Evolutionary conservation across 2,797 vertebrate species (phyloP), one percentile per base, ranked within the genome.

Genomic region (Malacoctenus gilli): DNA sequence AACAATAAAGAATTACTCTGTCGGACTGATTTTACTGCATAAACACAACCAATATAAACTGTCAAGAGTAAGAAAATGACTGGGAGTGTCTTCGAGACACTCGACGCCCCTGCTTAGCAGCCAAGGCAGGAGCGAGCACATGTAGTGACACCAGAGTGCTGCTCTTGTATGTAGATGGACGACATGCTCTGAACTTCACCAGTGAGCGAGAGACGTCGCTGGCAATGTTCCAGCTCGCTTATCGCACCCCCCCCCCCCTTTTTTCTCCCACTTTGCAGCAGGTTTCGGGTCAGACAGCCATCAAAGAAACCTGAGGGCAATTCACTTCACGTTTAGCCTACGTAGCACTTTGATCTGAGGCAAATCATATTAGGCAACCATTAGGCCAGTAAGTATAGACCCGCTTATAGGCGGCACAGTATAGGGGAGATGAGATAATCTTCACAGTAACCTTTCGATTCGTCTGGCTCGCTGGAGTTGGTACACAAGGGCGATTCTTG

Each of bases 361-460:
- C 73, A 77, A 79, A 83, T 87, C 60, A 79, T 63, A 86, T 88
- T 81, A 85, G 52, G 41, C 39, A 72, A 56, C 49, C 82, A 87
- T 87, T 81, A 85, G 69, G 15, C 23, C 35, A 54, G 56, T 41
- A 59, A 80, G 55, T 80, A 72, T 61, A 38, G 70, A 59, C 40
- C 31, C 15, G 43, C 51, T 41, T 62, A 30, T 72, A 43, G 32
- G 54, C 40, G 30, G 44, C 41, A 41, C 9, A 28, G 30, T 41
- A 23, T 34, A 28, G 11, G 13, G 21, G 64, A 25, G n/a, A 5
- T 25, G 19, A 34, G 4, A 43, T 73, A 54, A 75, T 77, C 64
- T 63, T 40, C 21, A 37, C 63, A 79, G 69, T 59, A 73, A 47
- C 36, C 21, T 16, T 55, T 75, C 12, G 32, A 77, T 49, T 23